Evolutionary conservation across 2,797 vertebrate species (phyloP).

Genomic region (Aldrovandia affinis): DNA sequence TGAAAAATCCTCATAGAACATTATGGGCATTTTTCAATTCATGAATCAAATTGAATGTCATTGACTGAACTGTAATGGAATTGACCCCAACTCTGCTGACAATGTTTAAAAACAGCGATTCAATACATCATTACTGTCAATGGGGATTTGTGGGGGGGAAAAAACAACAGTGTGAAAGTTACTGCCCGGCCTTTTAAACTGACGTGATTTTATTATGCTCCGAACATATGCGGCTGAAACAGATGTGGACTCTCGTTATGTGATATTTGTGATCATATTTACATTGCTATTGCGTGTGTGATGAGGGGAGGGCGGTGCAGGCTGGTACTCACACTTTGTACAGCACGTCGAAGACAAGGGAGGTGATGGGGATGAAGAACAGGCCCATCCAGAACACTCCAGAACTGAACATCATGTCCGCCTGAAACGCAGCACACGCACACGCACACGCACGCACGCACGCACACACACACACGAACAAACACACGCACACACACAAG

Average conservation of each 20-base stretch:
- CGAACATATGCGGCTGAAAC: not conserved
- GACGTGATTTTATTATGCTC: not conserved
- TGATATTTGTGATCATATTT: not conserved
- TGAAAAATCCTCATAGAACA: no score
- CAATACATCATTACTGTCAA: not conserved
- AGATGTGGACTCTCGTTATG: not conserved
- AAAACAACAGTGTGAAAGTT: not conserved
- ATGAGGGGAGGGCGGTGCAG: conserved; percentile 17
- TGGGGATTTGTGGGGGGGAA: not conserved
- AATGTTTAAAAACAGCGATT: not conserved
- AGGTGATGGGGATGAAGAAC: conserved; percentile 91
- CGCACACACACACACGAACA: conserved; percentile 27
- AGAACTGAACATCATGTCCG: conserved; percentile 91
- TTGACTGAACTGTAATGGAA: no score
- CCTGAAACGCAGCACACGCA: conserved; percentile 73
- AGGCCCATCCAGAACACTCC: conserved; percentile 96
- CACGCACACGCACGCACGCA: conserved; percentile 44
- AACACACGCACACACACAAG: conserved; percentile 5
- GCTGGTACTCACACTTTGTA: conserved; percentile 92
- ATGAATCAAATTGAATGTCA: no score
- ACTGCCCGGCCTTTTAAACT: not conserved
- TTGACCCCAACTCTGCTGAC: no score
- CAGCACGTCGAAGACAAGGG: conserved; percentile 88
- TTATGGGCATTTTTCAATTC: no score
- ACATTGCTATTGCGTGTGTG: not conserved